Evolutionary conservation across 2,113 vertebrate genomes (phyloP).

Genomic region (Chaetodon trifascialis): DNA sequence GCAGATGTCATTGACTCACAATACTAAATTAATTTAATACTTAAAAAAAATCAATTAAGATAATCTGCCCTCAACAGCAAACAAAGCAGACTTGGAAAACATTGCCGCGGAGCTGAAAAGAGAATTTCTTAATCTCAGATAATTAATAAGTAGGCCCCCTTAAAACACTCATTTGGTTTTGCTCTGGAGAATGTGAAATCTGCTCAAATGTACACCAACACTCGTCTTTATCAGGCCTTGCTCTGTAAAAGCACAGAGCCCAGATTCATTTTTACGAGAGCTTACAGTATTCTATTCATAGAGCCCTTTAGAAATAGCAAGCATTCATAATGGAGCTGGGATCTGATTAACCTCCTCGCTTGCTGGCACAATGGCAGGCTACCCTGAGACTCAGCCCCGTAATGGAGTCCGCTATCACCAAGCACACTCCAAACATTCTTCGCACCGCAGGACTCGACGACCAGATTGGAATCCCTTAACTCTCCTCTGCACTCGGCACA

Average conservation of each 20-base stretch:
- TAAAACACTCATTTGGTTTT: conserved; percentile 73
- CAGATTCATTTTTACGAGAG: conserved; percentile 72
- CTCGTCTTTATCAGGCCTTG: conserved; percentile 73
- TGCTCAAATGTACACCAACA: conserved; percentile 73
- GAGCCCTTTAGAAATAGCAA: conserved; percentile 80
- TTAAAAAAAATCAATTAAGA: conserved; percentile 79
- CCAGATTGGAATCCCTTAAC: conserved; percentile 83
- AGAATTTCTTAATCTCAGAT: conserved; percentile 80
- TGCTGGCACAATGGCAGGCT: conserved; percentile 79
- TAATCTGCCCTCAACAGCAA: conserved; percentile 78
- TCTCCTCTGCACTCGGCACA: conserved; percentile 76
- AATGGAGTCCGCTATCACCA: conserved; percentile 81
- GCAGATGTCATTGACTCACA: conserved; percentile 62
- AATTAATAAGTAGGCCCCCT: conserved; percentile 80
- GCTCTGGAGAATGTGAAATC: conserved; percentile 69
- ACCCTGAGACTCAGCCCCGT: conserved; percentile 81
- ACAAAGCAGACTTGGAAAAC: conserved; percentile 71
- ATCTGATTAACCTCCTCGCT: conserved; percentile 86
- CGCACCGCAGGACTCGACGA: conserved; percentile 77
- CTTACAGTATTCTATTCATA: conserved; percentile 82
- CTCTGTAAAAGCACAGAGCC: conserved; percentile 73
- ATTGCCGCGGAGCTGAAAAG: conserved; percentile 54
- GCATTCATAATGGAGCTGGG: conserved; percentile 79
- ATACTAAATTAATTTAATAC: conserved; percentile 79
- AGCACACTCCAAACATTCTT: conserved; percentile 79